phyloP scores from a whole-genome alignment of 2,113 vertebrate genomes.

The Nycticryphes semicollaris region DNA sequence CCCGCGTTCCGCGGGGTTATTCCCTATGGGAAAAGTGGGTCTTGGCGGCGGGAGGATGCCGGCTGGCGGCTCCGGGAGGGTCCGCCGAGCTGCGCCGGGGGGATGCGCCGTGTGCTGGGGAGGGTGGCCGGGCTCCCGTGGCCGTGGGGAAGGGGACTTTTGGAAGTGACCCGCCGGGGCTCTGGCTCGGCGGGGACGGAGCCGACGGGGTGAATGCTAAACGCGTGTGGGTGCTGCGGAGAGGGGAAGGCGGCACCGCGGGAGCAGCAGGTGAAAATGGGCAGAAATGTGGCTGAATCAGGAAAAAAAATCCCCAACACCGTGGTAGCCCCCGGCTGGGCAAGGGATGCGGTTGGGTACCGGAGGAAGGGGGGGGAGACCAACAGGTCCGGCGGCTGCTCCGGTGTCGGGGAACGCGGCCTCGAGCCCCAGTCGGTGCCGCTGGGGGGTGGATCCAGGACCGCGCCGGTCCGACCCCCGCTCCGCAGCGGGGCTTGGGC shows the following conservation, averaged over 20 bases:
- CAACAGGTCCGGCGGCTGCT: conserved; percentile 21
- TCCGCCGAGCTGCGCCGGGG: neutral
- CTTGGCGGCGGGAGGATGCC: neutral
- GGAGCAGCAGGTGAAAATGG: neutral
- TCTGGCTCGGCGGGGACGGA: neutral
- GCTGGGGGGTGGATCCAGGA: neutral
- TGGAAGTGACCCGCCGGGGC: neutral
- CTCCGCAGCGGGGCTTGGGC: neutral
- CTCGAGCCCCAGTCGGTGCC: accelerated
- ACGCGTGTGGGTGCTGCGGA: neutral
- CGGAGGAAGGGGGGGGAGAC: neutral
- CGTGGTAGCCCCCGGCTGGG: neutral
- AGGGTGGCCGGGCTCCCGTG: neutral
- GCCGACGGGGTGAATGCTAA: neutral
- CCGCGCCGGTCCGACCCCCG: too few relatives aligned
- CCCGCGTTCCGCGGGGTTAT: neutral
- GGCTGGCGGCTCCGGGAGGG: neutral
- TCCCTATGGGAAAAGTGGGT: neutral
- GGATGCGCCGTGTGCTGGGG: neutral
- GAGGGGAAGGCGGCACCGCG: neutral
- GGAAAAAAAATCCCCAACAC: neutral
- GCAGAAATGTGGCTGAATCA: neutral
- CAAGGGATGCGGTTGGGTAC: neutral
- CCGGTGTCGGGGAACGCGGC: neutral
- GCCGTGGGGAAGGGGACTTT: neutral